Conservation (phyloP, 2,113 vertebrate genomes). For the Spermophilus dauricus region DNA sequence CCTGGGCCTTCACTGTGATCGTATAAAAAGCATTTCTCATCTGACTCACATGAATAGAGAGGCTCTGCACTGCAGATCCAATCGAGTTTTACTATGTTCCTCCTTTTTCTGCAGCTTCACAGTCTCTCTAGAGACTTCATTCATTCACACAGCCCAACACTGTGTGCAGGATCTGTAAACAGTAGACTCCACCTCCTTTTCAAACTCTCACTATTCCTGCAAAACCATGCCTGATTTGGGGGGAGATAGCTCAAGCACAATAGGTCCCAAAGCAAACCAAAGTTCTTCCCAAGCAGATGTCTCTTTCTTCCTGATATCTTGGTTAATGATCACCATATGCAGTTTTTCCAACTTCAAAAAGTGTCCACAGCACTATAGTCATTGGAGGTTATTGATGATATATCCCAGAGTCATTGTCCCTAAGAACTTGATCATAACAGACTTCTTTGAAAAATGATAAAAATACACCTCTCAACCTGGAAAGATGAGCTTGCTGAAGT, state of each 20-base stretch:
- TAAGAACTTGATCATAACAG: background rate
- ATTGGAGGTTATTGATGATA: background rate
- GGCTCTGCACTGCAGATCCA: too few relatives aligned
- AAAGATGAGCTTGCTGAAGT: background rate
- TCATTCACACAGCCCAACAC: background rate
- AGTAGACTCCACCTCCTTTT: background rate
- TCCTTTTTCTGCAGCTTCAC: background rate
- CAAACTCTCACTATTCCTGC: background rate
- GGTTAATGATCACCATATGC: background rate
- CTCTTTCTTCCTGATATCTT: background rate
- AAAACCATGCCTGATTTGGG: background rate
- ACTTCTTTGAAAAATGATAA: background rate
- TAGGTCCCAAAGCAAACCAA: background rate
- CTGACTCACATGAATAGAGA: background rate
- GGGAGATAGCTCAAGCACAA: background rate
- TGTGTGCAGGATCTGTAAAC: background rate
- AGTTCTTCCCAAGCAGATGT: background rate
- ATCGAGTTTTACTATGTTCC: background rate
- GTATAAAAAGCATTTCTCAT: background rate
- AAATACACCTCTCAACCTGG: background rate
- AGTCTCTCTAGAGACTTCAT: background rate
- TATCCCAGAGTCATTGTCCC: background rate
- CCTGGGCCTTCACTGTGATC: background rate
- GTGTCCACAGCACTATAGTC: background rate
- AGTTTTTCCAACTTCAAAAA: background rate